A percentile compares a stretch with the other conserved stretches of the same genome.
phyloP scores from a whole-genome alignment of 2,888 invertebrate species.

The Sminthurinus aureus region DNA sequence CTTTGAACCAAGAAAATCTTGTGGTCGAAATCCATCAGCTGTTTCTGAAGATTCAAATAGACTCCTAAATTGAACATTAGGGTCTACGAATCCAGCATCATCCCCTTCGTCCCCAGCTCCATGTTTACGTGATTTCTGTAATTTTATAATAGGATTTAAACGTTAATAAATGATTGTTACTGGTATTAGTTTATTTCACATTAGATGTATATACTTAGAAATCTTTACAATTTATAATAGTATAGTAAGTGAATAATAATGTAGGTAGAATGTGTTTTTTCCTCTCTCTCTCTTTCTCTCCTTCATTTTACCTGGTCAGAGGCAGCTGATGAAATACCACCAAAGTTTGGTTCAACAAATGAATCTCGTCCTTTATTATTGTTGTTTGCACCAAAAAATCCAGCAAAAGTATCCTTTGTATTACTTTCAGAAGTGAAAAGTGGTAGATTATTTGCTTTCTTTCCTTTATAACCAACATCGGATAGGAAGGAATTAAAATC shows the following conservation, averaged over 20 bases:
- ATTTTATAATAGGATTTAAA: not conserved
- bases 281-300: not conserved
- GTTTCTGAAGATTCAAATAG: conserved; percentile 60
- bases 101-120: conserved; percentile 42
- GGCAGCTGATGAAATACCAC: conserved; percentile 51
- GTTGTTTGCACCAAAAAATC: conserved; percentile 49
- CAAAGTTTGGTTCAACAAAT: conserved; percentile 53
- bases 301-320: conserved; percentile 48
- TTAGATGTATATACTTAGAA: not conserved
- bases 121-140: conserved; percentile 25
- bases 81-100: conserved; percentile 60
- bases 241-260: not conserved
- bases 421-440: conserved; percentile 52
- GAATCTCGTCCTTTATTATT: conserved; percentile 52
- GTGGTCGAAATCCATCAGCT: conserved; percentile 60
- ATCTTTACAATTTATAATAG: not conserved
- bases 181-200: too few species aligned
- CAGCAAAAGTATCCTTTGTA: conserved; percentile 51
- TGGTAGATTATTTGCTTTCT: conserved; percentile 62
- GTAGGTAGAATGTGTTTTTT: not conserved
- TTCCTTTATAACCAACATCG: conserved; percentile 60
- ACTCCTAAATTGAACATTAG: conserved; percentile 60
- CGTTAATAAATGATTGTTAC: too few species aligned
- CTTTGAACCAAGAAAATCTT: conserved; percentile 62
- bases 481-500: conserved; percentile 69